phyloP scores from a whole-genome alignment of 2,888 invertebrate genomes.

The Octonoba sinensis region DNA sequence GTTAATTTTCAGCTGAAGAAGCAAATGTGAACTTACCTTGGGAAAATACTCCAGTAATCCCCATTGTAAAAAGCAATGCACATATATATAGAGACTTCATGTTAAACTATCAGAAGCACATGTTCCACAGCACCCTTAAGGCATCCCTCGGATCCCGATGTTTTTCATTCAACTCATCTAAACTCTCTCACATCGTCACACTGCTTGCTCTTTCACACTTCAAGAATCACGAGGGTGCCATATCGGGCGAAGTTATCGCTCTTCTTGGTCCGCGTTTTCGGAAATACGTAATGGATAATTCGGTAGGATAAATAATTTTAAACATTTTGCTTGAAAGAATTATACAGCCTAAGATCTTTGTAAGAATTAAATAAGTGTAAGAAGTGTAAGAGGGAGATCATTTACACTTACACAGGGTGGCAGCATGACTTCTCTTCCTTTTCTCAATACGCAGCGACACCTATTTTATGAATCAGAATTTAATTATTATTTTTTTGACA shows the following conservation, averaged over 20 bases:
- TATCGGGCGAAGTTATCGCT: background rate
- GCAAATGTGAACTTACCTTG: background rate
- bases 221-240: background rate
- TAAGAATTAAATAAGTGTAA: too few species aligned
- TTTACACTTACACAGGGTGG: too few species aligned
- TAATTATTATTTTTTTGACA: too few species aligned
- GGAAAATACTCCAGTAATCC: background rate
- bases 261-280: background rate
- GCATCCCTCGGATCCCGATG: conserved; percentile 25
- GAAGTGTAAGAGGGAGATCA: too few species aligned
- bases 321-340: too few species aligned
- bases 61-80: background rate
- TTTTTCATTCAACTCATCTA: conserved; percentile 37
- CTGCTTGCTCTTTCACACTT: conserved; percentile 52
- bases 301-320: too few species aligned
- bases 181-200: conserved; percentile 34
- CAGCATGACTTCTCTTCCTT: too few species aligned
- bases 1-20: too few species aligned
- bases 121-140: conserved; percentile 28
- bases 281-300: too few species aligned
- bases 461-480: too few species aligned
- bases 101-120: background rate
- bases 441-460: too few species aligned
- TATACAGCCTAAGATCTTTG: too few species aligned
- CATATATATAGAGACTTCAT: conserved; percentile 2